These are phyloP conservation scores for Mus spicilegus DNA, from an alignment of 2,113 vertebrate species.

Conservation along the genomic window DNA sequence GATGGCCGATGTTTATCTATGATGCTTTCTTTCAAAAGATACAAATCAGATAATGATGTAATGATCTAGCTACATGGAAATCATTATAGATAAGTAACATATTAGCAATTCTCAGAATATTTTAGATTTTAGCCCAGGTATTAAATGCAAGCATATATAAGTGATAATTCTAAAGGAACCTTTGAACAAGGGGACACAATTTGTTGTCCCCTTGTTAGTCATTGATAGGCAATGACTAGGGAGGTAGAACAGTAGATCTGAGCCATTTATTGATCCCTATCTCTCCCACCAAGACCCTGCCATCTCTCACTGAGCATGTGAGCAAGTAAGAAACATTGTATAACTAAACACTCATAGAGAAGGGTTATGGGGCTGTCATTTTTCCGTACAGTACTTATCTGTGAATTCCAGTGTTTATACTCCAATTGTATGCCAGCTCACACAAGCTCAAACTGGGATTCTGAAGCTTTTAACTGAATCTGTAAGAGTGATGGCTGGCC, in stretches of 20 bases:
- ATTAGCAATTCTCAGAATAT: background rate
- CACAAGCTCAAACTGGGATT: background rate
- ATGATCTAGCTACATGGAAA: constrained; percentile 22
- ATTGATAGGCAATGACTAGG: background rate
- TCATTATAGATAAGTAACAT: constrained; percentile 48
- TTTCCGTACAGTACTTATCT: constrained; percentile 31
- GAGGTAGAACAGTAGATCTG: background rate
- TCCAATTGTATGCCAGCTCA: background rate
- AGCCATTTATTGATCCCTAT: background rate
- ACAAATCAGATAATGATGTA: constrained; percentile 10
- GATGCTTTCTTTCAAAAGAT: constrained; percentile 49
- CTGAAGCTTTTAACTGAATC: constrained; percentile 55
- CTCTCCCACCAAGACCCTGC: background rate
- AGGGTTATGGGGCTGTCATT: background rate
- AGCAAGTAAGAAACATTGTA: background rate
- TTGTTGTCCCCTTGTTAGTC: too few relatives aligned
- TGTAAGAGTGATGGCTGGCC: constrained; percentile 71
- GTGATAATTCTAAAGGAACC: background rate
- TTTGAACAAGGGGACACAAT: background rate
- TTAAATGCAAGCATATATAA: background rate
- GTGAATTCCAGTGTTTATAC: constrained; percentile 52
- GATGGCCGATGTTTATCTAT: constrained; percentile 16
- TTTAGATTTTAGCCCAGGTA: background rate
- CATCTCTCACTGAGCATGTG: background rate
- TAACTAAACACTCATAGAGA: background rate